Conservation (phyloP, 2,888 invertebrate genomes). For the Drosophila kokeensis region DNA sequence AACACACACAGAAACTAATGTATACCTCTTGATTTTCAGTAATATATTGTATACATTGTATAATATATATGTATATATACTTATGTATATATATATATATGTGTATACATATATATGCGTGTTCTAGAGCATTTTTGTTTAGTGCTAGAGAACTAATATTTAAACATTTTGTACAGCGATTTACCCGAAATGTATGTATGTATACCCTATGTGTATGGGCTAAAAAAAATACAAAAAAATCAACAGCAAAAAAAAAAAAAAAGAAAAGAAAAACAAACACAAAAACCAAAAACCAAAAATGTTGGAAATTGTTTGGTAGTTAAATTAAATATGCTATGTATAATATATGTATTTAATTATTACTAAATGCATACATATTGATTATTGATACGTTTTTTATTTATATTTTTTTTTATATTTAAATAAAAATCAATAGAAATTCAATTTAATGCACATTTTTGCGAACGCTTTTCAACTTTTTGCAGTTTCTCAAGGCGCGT, state of each 20-base stretch:
- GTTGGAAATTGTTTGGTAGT: slow-evolving; percentile 51
- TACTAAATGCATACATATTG: slow-evolving; percentile 41
- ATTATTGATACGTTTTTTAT: slow-evolving; percentile 24
- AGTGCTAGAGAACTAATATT: slow-evolving; percentile 50
- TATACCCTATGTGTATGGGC: slow-evolving; percentile 27
- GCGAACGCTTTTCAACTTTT: slow-evolving; percentile 21
- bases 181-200: slow-evolving; percentile 19
- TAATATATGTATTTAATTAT: slow-evolving; percentile 38
- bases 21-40: slow-evolving; percentile 53
- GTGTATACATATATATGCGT: slow-evolving; percentile 34
- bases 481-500: slow-evolving; percentile 67
- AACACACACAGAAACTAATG: slow-evolving; percentile 36
- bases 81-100: slow-evolving; percentile 18
- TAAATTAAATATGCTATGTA: slow-evolving; percentile 38
- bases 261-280: slow-evolving; percentile 1
- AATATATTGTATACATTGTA: slow-evolving; percentile 30
- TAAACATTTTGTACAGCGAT: slow-evolving; percentile 58
- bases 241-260: neutral
- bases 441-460: slow-evolving; percentile 28
- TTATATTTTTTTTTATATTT: slow-evolving; percentile 36
- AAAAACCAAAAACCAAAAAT: slow-evolving; percentile 21
- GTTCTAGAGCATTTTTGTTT: slow-evolving; percentile 62
- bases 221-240: slow-evolving; percentile 26
- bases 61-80: slow-evolving; percentile 27
- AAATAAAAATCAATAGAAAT: slow-evolving; percentile 50